Evolutionary conservation across 2,797 vertebrate genomes (phyloP).

Genomic region (Hipposideros larvatus): DNA sequence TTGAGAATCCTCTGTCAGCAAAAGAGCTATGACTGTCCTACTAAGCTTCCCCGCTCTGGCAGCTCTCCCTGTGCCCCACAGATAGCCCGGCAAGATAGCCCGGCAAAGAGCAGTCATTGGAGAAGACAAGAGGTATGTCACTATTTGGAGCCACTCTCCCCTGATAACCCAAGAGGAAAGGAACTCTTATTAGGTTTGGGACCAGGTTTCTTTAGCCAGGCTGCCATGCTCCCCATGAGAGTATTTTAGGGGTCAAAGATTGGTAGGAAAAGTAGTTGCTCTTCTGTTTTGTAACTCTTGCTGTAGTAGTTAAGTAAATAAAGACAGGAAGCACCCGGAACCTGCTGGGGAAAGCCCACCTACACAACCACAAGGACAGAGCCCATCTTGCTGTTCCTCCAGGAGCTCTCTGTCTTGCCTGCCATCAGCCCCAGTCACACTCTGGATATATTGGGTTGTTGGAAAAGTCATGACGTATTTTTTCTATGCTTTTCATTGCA

Average conservation of each 20-base stretch:
- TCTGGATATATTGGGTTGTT: neutral
- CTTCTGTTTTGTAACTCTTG: neutral
- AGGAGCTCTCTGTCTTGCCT: neutral
- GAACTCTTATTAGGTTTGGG: neutral
- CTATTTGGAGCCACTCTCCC: neutral
- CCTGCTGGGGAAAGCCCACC: neutral
- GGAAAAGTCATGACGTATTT: no score
- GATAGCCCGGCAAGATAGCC: neutral
- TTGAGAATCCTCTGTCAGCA: constrained; percentile 18
- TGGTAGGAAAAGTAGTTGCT: neutral
- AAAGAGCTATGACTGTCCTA: neutral
- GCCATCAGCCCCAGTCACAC: neutral
- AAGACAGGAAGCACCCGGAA: neutral
- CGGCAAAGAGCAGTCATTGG: neutral
- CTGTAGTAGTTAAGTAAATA: constrained; percentile 36
- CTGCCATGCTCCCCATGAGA: neutral
- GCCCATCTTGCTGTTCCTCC: neutral
- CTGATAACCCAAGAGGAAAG: neutral
- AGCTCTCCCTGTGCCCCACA: neutral
- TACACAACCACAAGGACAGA: neutral
- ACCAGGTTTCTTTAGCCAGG: neutral
- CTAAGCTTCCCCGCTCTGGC: neutral
- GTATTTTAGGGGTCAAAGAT: neutral
- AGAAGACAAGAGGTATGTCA: neutral
- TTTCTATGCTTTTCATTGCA: no score